Evolutionary conservation across 2,113 vertebrate genomes (phyloP), one percentile per base, ranked within the genome.

Genomic region (Hystrix brachyura): DNA sequence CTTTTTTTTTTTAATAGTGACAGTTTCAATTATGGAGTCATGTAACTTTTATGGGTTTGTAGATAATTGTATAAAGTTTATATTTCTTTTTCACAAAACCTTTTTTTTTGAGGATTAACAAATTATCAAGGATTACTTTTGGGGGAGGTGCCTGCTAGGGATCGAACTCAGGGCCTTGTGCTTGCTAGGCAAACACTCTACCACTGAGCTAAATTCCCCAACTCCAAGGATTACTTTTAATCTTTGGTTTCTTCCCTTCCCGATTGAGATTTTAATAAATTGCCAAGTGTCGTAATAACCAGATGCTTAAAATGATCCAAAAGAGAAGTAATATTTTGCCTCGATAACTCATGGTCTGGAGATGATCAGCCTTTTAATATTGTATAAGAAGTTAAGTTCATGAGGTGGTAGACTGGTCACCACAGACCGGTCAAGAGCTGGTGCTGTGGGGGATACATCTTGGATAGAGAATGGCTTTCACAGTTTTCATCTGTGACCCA

Each of bases 61-160:
- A 71, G 67, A 38, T 90, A 90, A 87, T 94, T 90, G n/a, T 91
- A 15, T 86, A 60, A 95, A 85, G 46, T 65, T 34, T 43, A 43
- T 59, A 6, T 64, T 93, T 67, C 55, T 90, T 65, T 94, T 95
- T 53, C 64, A 53, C 60, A 81, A 87, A 53, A 72, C 5, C 43
- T 7, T 59, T 60, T 59, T 78, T 95, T 95, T 83, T 55, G 62
- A 84, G 25, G 46, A 29, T 92, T 67, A 92, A 55, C 34, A 89
- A 13, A n/a, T 88, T 93, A 59, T 91, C 29, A 80, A 59, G 32
- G 59, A 64, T 95, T 80, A 32, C 51, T 55, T 80, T 80, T 55
- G 55, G 17, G 55, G 17, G 10, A 5, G 55, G 55, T 57, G 38
- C 38, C 2, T 38, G 55, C 10, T 57, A 17, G 55, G 55, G 55